phyloP scores from a whole-genome alignment of 2,797 vertebrate species.

The Simalia tracyae region DNA sequence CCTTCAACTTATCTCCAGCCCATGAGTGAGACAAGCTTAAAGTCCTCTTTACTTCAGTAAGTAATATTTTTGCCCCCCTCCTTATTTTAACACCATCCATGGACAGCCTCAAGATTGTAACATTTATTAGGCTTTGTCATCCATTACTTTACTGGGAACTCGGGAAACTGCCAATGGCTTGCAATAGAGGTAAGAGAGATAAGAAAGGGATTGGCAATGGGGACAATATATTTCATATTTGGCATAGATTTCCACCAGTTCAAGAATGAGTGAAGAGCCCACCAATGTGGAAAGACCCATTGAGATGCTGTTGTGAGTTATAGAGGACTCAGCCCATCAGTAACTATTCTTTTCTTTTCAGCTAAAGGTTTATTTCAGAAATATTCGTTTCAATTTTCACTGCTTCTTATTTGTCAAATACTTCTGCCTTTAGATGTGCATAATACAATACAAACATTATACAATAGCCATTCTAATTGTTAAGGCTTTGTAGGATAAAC shows the following conservation, averaged over 20 bases:
- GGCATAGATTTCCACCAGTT: not conserved
- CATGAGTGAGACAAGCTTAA: not conserved
- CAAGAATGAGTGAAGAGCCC: not conserved
- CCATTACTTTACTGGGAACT: not conserved
- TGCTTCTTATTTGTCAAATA: slow-evolving; percentile 16
- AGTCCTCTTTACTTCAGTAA: not conserved
- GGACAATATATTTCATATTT: not conserved
- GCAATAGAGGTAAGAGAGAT: not conserved
- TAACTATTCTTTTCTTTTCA: not conserved
- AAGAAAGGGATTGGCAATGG: not conserved
- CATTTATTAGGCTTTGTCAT: not conserved
- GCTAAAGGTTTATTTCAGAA: slow-evolving; percentile 1
- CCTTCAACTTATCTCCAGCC: not conserved
- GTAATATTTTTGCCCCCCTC: not conserved
- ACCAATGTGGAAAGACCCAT: not conserved
- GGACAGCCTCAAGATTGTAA: not conserved
- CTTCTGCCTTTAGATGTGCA: slow-evolving; percentile 22
- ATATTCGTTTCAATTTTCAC: not conserved
- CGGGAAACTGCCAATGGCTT: not conserved
- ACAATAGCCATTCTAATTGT: too few species aligned
- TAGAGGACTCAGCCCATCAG: not conserved
- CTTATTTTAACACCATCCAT: not conserved
- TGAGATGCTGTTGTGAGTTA: too few species aligned
- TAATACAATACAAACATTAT: too few species aligned
- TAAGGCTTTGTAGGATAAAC: too few species aligned